phyloP scores from a whole-genome alignment of 2,113 vertebrate genomes.

The Anarrhichthys ocellatus region DNA sequence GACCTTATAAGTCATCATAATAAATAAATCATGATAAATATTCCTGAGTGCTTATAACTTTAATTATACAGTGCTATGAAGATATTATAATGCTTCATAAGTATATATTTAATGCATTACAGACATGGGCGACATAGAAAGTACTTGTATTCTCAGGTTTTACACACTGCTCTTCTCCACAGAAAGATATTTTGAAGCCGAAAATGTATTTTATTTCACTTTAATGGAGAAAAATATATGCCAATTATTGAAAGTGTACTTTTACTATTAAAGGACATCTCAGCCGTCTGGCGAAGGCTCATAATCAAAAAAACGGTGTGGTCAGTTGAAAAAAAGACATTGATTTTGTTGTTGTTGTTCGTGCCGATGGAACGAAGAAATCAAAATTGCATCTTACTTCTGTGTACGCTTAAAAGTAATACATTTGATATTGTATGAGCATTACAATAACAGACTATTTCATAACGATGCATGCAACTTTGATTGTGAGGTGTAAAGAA shows the following conservation, averaged over 20 bases:
- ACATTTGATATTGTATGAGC: background rate
- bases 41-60: too few relatives aligned
- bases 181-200: background rate
- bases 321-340: background rate
- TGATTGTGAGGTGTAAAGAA: conserved; percentile 37
- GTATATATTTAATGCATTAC: background rate
- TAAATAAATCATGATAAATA: too few relatives aligned
- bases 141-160: background rate
- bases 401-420: background rate
- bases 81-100: background rate
- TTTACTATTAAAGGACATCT: background rate
- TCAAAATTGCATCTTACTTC: background rate
- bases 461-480: conserved; percentile 22
- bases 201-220: background rate
- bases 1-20: too few relatives aligned
- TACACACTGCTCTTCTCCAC: background rate
- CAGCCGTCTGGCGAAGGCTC: background rate
- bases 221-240: background rate
- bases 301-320: background rate
- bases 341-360: background rate
- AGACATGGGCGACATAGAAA: too few relatives aligned
- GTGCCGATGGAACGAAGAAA: background rate
- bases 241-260: background rate
- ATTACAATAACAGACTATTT: conserved; percentile 5
- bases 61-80: too few relatives aligned